Percentiles rank a stretch among this genome's conserved stretches.
Evolutionary conservation across 2,797 vertebrate species (phyloP).

Genomic region (Taeniopygia guttata): DNA sequence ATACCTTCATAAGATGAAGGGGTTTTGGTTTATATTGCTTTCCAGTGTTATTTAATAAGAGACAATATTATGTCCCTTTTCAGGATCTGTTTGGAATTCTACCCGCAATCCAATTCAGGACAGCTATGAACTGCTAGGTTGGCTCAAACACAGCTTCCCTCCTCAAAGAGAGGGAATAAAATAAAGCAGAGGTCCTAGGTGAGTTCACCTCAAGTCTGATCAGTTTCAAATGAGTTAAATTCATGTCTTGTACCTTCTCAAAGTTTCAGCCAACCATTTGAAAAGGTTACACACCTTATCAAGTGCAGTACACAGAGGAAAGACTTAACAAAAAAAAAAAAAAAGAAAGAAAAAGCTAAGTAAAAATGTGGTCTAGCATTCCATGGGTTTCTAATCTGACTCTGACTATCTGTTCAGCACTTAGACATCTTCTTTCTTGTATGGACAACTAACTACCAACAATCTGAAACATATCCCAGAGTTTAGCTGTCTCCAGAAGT

Average conservation of each 20-base stretch:
- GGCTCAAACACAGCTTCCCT: not conserved
- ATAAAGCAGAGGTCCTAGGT: not conserved
- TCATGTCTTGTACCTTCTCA: not conserved
- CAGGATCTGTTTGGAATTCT: not conserved
- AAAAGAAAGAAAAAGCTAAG: not conserved
- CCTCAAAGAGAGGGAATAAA: not conserved
- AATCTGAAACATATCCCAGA: not conserved
- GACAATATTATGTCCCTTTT: not conserved
- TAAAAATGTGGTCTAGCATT: not conserved
- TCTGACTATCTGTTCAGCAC: not conserved
- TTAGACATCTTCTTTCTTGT: not conserved
- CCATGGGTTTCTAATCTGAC: not conserved
- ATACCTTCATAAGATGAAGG: not conserved
- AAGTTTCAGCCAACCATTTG: not conserved
- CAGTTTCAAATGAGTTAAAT: slow-evolving; percentile 32
- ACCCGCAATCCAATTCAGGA: not conserved
- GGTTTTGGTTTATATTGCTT: not conserved
- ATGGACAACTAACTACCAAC: not conserved
- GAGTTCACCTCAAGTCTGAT: not conserved
- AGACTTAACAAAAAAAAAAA: not conserved
- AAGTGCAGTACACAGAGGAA: slow-evolving; percentile 11
- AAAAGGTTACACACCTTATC: slow-evolving; percentile 5
- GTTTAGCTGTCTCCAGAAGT: not conserved
- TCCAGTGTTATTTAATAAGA: not conserved
- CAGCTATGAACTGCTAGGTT: not conserved